Evolutionary conservation across 2,888 invertebrate species (phyloP).

Genomic region (Diabrotica balteata): DNA sequence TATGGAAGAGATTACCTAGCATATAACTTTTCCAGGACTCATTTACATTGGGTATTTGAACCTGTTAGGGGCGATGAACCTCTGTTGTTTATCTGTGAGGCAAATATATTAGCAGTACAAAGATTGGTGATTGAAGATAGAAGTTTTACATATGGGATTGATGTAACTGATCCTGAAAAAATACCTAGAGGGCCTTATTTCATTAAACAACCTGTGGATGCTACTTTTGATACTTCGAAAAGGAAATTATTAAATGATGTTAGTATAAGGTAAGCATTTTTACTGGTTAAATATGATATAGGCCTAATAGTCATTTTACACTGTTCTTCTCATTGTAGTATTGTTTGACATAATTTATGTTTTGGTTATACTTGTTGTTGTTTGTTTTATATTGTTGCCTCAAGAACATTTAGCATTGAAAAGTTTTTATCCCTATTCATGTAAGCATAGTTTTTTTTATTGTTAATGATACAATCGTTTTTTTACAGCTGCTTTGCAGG

Average conservation of each 20-base stretch:
- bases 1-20: constrained; percentile 77
- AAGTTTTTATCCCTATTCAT: no score
- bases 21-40: constrained; percentile 75
- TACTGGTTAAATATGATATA: not conserved
- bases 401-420: no score
- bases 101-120: constrained; percentile 75
- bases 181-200: constrained; percentile 91
- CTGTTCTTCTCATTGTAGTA: no score
- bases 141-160: constrained; percentile 85
- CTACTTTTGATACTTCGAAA: constrained; percentile 82
- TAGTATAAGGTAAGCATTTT: constrained; percentile 65
- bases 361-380: no score
- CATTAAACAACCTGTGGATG: constrained; percentile 82
- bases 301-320: no score
- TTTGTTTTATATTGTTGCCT: no score
- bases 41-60: constrained; percentile 85
- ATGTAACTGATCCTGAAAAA: constrained; percentile 78
- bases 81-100: constrained; percentile 87
- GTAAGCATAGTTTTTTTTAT: no score
- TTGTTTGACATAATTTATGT: no score
- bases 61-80: constrained; percentile 80
- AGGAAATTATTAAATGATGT: constrained; percentile 76
- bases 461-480: no score
- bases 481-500: constrained; percentile 75
- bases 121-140: constrained; percentile 77